phyloP scores from a whole-genome alignment of 2,113 vertebrate genomes.

The Mus musculus region DNA sequence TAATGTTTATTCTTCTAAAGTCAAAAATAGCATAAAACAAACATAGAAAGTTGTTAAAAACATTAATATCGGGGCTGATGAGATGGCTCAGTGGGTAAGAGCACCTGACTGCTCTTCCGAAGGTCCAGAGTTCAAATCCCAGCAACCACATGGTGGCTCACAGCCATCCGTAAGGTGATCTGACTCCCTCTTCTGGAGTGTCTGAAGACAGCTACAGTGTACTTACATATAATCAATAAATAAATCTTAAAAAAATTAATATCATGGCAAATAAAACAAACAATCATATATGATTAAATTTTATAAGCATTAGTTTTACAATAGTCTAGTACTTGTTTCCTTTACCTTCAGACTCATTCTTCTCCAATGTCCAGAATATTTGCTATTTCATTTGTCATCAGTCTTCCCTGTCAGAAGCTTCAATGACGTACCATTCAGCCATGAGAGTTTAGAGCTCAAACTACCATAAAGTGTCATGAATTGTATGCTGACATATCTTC shows the following conservation, averaged over 20 bases:
- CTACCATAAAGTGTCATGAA: not conserved
- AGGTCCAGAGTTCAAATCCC: no score
- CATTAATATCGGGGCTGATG: not conserved
- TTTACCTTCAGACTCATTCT: not conserved
- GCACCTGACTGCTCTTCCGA: no score
- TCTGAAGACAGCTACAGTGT: no score
- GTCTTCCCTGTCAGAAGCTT: not conserved
- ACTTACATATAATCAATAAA: no score
- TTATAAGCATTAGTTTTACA: not conserved
- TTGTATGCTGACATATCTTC: not conserved
- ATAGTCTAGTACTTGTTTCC: not conserved
- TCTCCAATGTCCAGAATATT: not conserved
- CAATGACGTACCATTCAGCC: not conserved
- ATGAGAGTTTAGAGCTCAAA: not conserved
- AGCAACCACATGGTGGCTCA: no score
- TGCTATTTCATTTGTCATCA: conserved; percentile 19
- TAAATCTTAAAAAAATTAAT: not conserved
- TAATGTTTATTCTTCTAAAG: not conserved
- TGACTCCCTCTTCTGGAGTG: no score
- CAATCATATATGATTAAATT: not conserved
- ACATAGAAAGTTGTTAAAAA: not conserved
- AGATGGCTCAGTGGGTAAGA: no score
- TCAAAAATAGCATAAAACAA: conserved; percentile 15
- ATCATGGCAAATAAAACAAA: not conserved
- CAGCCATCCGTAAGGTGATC: no score